Evolutionary conservation across 1,140 invertebrate species (phyloP), one percentile per base, ranked within the genome.

Genomic region (Oryzaephilus surinamensis): DNA sequence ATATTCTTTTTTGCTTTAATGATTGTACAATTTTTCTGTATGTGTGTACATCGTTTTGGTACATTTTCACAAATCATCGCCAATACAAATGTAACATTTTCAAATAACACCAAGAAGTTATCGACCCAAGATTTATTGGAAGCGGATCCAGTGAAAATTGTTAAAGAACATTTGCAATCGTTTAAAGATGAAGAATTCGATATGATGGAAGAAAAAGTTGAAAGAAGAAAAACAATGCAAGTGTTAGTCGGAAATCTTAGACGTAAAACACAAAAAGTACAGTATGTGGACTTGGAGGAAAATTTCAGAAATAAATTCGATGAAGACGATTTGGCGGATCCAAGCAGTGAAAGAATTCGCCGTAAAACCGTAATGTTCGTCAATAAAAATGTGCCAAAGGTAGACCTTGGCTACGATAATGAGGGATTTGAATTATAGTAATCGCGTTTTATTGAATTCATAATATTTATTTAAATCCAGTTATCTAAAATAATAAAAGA

Each of bases 21-120:
- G 12, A 50, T 79, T 0, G 75, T 90, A 26, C 84, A 92, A 63
- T 89, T 89, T 50, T 48, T 84, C 2, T 81, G 79, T 11, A 92
- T 92, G 88, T 65, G 89, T 15, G 69, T 85, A 43, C 88, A 92
- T 67, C 72, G 87, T 17, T 85, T 89, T 47, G 77, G 74, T 11
- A 93, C 89, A 0, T 75, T 90, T 51, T 75, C 80, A 1, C 87
- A 93, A 58, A 79, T 93, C 40, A 64, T 93, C 41, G 78, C 86
- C 1, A 82, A 81, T 32, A 84, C 81, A 1, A n/a, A n/a, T n/a
- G n/a, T n/a, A n/a, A n/a, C n/a, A 67, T 71, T 38, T 60, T 87
- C 18, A 51, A 63, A 31, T 60, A 57, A 52, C 51, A 53, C 13
- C 50, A 50, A 3, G 61, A 53, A 17, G 39, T 39, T 6, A 55